Evolutionary conservation across 2,113 vertebrate genomes (phyloP), one percentile per base, ranked within the genome.

Genomic region (Porphyrio hochstetteri): DNA sequence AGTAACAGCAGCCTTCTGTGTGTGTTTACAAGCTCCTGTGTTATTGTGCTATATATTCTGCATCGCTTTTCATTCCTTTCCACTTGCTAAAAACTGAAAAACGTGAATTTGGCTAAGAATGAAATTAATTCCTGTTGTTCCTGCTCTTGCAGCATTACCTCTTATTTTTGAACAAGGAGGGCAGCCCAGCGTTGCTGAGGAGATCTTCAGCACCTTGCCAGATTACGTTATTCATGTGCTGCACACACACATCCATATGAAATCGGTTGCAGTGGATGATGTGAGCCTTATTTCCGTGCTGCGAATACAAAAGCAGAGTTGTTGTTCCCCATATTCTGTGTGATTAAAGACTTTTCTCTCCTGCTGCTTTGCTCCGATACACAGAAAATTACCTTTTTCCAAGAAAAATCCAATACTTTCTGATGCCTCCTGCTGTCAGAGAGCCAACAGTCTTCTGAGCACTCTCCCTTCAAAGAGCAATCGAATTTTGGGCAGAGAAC

Each of bases 391-490:
- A 86, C 75, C 84, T 88, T 92, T 93, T 94, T 85, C 90, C 61
- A 89, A 67, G 93, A 90, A 93, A 95, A 93, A 92, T n/a, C 72
- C 93, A 93, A 80, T 93, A 89, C 69, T 92, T 96, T 65, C 56
- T 93, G 81, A 72, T 93, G 72, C 42, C 46, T 95, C 94, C 82
- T 84, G 83, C 96, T 97, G 92, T 94, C 91, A 91, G 61, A 95
- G 19, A 75, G 87, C 85, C 71, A 85, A 61, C 63, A 93, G 50
- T 88, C 74, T 90, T 96, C 83, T 92, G 71, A 94, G 85, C 53
- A 55, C 85, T 95, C 67, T 88, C 61, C 67, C 87, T 96, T 95
- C 90, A 97, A 96, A 97, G 82, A 94, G 68, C 83, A 88, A 88
- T 88, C 9, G 50, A 75, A 86, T 92, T 96, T 91, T 89, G 78